Conservation (phyloP, 2,888 invertebrate genomes). For the Ennomos erosarius region DNA sequence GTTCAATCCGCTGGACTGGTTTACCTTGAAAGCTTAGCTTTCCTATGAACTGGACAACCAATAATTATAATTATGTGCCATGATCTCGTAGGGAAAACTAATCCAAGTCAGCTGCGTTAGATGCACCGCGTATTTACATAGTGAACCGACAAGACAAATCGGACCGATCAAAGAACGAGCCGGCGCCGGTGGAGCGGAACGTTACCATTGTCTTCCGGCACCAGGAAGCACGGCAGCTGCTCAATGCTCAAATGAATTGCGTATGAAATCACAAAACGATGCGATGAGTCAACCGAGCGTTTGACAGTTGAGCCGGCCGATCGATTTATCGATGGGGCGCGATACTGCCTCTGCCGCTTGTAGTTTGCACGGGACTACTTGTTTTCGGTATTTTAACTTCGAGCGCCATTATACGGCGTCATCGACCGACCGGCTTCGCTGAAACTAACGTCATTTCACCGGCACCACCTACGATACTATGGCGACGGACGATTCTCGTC, state of each 20-base stretch:
- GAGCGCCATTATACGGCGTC: conserved; percentile 60
- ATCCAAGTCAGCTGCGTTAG: conserved; percentile 49
- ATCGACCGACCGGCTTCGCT: conserved; percentile 57
- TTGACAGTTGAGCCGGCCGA: conserved; percentile 80
- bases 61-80: conserved; percentile 31
- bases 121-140: conserved; percentile 46
- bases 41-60: conserved; percentile 24
- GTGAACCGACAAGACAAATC: conserved; percentile 37
- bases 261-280: conserved; percentile 66
- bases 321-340: conserved; percentile 77
- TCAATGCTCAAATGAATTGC: conserved; percentile 61
- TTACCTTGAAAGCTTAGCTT: conserved; percentile 44
- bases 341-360: conserved; percentile 51
- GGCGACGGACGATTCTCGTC: conserved; percentile 68
- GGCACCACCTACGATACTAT: conserved; percentile 76
- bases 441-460: conserved; percentile 70
- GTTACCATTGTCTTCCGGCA: conserved; percentile 49
- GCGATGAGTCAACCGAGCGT: conserved; percentile 81
- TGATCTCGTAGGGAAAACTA: conserved; percentile 40
- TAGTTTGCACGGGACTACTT: conserved; percentile 56
- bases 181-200: conserved; percentile 4
- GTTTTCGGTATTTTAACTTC: conserved; percentile 46
- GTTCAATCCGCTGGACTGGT: conserved; percentile 40
- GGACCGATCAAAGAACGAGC: not conserved
- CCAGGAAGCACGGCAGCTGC: conserved; percentile 36